Percentiles rank a stretch among this genome's conserved stretches.
phyloP scores from a whole-genome alignment of 2,797 vertebrate species.

The Champsocephalus gunnari region DNA sequence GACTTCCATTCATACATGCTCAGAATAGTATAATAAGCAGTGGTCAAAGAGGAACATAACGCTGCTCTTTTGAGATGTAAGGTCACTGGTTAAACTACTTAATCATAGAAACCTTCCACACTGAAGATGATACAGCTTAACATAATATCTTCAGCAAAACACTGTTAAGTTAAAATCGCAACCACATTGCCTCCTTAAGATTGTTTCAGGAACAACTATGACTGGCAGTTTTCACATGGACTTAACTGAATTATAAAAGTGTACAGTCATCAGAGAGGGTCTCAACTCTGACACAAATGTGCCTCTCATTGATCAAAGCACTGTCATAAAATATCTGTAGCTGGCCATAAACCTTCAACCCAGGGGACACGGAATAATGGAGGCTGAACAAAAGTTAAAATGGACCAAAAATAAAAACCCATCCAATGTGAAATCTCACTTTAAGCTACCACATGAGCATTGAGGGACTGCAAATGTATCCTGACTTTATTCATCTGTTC shows the following conservation, averaged over 20 bases:
- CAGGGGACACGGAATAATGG: slow-evolving; percentile 10
- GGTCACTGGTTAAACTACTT: not conserved
- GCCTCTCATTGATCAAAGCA: slow-evolving; percentile 20
- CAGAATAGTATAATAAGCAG: not conserved
- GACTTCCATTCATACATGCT: slow-evolving; percentile 16
- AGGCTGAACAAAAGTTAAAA: slow-evolving; percentile 12
- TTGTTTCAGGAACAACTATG: not conserved
- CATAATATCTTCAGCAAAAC: not conserved
- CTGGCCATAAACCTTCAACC: slow-evolving; percentile 2
- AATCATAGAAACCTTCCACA: not conserved
- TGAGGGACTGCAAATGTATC: not conserved
- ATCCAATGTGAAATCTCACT: slow-evolving; percentile 10
- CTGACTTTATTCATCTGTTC: not conserved
- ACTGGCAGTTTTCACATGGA: not conserved
- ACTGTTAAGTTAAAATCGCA: not conserved
- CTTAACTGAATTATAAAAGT: not conserved
- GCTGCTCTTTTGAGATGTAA: not conserved
- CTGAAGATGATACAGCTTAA: not conserved
- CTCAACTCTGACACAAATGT: slow-evolving; percentile 25
- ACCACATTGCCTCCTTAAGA: not conserved
- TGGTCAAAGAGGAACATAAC: not conserved
- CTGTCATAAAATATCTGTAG: not conserved
- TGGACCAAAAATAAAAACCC: slow-evolving; percentile 18
- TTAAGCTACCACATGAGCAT: not conserved
- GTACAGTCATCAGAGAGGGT: not conserved